Evolutionary conservation across 2,888 invertebrate species (phyloP).

Genomic region (Synanthedon tipuliformis): DNA sequence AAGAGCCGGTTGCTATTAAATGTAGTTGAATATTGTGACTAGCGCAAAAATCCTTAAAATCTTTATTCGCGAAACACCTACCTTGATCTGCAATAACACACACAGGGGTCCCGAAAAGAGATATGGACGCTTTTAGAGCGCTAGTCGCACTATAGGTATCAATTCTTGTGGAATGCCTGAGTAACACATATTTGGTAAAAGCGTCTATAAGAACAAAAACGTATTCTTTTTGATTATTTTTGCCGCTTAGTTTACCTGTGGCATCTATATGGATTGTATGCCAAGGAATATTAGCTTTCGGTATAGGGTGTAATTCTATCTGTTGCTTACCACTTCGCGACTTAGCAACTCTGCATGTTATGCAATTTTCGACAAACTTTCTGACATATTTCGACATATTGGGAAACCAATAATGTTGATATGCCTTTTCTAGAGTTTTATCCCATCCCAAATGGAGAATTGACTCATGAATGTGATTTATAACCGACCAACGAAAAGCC

Average conservation of each 20-base stretch:
- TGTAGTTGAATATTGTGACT: slow-evolving; percentile 7
- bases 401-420: no score
- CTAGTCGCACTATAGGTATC: slow-evolving; percentile 4
- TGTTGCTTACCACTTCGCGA: slow-evolving; percentile 16
- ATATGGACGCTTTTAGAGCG: slow-evolving; percentile 5
- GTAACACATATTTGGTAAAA: slow-evolving; percentile 1
- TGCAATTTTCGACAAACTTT: slow-evolving; percentile 23
- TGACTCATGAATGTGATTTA: no score
- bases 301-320: slow-evolving; percentile 21
- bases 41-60: slow-evolving; percentile 8
- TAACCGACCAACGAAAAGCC: no score
- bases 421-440: no score
- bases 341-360: slow-evolving; percentile 23
- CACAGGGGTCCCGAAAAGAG: slow-evolving; percentile 13
- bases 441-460: no score
- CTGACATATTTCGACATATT: no score
- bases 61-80: slow-evolving; percentile 4
- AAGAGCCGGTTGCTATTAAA: slow-evolving; percentile 8
- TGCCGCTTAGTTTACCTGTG: slow-evolving; percentile 16
- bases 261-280: slow-evolving; percentile 22
- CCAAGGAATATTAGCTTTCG: slow-evolving; percentile 17
- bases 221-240: slow-evolving; percentile 6
- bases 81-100: slow-evolving; percentile 12
- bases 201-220: slow-evolving; percentile 5
- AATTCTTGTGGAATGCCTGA: slow-evolving; percentile 1